Base-by-base conservation (phyloP, 1,140 invertebrate species). In the Pseudoatta argentina region DNA sequence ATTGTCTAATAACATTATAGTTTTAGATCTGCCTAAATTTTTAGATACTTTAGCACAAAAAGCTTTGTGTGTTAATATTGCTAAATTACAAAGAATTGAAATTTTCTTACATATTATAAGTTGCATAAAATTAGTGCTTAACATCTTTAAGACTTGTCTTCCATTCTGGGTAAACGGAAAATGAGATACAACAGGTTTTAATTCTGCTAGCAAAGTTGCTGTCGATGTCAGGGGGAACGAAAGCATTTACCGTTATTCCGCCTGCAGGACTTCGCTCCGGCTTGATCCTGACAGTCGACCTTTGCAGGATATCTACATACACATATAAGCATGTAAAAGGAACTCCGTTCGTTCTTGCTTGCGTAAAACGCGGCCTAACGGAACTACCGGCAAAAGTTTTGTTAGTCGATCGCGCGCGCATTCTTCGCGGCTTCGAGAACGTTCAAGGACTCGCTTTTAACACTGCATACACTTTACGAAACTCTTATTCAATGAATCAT, bases 401-500 rank as follows among this genome's bases (percentile, higher is more conserved):
- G 75, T 78, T 78, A 59, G 59, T 64, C 75, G 59, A 51, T 64
- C 21, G 34, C 66, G 78, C 77, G 30, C 78, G 64, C 78, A 55
- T 81, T 57, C 51, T 57, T 57, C 78, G 48, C 48, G 55, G 61
- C 51, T 71, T 3, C 63, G 66, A 14, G 66, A 81, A 81, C 34
- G 30, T 81, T 81, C 48, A 81, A 81, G 64, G 66, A 81, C 66
- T 81, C 64, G 78, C 66, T 71, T 71, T 81, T 71, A 81, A 14
- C 10, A 39, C 64, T 39, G 53, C 64, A 66, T 71, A 44, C 24
- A 27, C 34, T 81, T 81, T 81, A 39, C 51, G 51, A 81, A 81
- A 81, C 78, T 53, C 66, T 39, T 48, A 57, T 81, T 81, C 78
- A 81, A 81, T 81, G 78, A 81, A 71, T 81, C 78, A 71, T 53